Percentiles rank a stretch among this genome's conserved stretches.
Conservation (phyloP, 1,140 invertebrate species). For the Onthophagus taurus region DNA sequence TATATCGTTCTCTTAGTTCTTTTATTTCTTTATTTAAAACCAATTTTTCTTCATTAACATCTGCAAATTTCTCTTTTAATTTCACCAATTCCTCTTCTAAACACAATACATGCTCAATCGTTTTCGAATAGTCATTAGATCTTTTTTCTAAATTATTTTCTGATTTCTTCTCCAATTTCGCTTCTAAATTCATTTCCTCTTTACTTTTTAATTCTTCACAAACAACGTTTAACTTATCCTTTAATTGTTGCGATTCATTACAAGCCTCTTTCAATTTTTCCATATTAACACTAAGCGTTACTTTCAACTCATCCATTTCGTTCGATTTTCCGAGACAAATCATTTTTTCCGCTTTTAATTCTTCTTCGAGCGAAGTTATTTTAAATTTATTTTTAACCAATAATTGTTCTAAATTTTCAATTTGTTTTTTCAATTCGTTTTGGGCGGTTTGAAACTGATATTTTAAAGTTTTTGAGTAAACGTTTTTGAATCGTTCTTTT, state of each 20-base stretch:
- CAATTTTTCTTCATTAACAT: conserved; percentile 39
- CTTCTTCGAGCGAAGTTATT: conserved; percentile 24
- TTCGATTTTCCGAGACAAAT: conserved; percentile 19
- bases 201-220: conserved; percentile 14
- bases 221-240: conserved; percentile 24
- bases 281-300: conserved; percentile 38
- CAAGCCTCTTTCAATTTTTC: conserved; percentile 40
- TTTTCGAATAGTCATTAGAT: conserved; percentile 11
- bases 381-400: conserved; percentile 36
- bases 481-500: conserved; percentile 19
- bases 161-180: conserved; percentile 7
- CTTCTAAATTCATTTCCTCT: conserved; percentile 10
- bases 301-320: conserved; percentile 38
- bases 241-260: conserved; percentile 37
- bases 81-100: conserved; percentile 43
- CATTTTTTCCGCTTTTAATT: conserved; percentile 38
- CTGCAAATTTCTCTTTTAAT: conserved; percentile 43
- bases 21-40: conserved; percentile 37
- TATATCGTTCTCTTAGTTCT: conserved; percentile 27
- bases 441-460: conserved; percentile 32
- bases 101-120: conserved; percentile 22
- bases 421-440: conserved; percentile 35
- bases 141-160: conserved; percentile 4
- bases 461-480: conserved; percentile 35
- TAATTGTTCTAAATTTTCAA: conserved; percentile 38